These are phyloP conservation scores for Notoglanidium macrostoma DNA, from an alignment of 2,797 vertebrate species.

Conservation along the genomic window DNA sequence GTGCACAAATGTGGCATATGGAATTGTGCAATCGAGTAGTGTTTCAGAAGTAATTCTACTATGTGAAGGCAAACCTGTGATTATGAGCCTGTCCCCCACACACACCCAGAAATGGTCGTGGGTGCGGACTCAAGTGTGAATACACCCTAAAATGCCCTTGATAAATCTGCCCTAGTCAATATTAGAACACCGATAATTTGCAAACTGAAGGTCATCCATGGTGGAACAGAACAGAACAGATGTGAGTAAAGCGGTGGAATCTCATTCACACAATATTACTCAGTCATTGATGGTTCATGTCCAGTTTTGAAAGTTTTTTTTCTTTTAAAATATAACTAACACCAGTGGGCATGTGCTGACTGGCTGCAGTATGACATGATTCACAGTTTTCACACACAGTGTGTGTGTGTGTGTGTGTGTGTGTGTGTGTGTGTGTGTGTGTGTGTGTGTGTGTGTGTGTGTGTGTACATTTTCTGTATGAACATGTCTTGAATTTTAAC, in stretches of 20 bases:
- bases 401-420: slow-evolving; percentile 16
- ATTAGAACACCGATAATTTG: background rate
- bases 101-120: background rate
- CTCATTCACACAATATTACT: slow-evolving; percentile 17
- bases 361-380: slow-evolving; percentile 24
- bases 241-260: slow-evolving; percentile 7
- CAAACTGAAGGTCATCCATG: background rate
- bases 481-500: slow-evolving; percentile 46
- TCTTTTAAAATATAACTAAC: background rate
- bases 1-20: background rate
- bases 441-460: slow-evolving; percentile 4
- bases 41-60: background rate
- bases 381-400: background rate
- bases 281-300: slow-evolving; percentile 5
- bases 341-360: slow-evolving; percentile 33
- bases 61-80: background rate
- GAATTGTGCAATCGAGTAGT: background rate
- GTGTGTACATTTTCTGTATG: background rate
- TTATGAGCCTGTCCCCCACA: background rate
- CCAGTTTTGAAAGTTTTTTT: background rate
- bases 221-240: background rate
- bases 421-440: background rate
- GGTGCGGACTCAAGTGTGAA: background rate
- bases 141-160: background rate
- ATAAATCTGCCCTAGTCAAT: background rate